These are phyloP conservation scores for Crotalus tigris DNA, from an alignment of 2,113 vertebrate genomes.

Conservation along the genomic window DNA sequence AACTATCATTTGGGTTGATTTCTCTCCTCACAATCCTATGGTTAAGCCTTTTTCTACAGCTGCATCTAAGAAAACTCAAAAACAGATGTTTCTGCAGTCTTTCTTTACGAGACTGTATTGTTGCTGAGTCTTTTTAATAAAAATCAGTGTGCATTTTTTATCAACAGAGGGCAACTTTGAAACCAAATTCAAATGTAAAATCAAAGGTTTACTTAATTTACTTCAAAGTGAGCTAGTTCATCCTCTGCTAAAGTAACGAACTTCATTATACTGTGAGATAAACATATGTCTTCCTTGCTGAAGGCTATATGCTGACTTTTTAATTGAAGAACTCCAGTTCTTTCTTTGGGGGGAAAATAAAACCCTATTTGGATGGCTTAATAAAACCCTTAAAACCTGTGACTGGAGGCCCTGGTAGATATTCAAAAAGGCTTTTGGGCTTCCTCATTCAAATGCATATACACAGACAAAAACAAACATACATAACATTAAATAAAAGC, in stretches of 20 bases:
- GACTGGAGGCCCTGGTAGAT: neutral
- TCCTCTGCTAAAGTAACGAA: neutral
- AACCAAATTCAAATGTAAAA: neutral
- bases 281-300: neutral
- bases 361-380: neutral
- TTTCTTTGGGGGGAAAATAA: neutral
- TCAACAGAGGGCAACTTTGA: neutral
- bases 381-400: neutral
- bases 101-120: neutral
- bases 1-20: neutral
- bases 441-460: neutral
- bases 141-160: neutral
- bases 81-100: neutral
- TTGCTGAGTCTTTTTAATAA: neutral
- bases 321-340: neutral
- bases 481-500: neutral
- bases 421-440: neutral
- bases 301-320: neutral
- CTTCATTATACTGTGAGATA: neutral
- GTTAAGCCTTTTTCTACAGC: neutral
- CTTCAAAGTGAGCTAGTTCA: neutral
- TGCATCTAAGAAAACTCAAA: neutral
- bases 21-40: neutral
- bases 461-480: neutral
- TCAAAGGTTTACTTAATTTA: neutral